Evolutionary conservation across 2,113 vertebrate species (phyloP), one percentile per base, ranked within the genome.

Genomic region (Epinephelus fuscoguttatus): DNA sequence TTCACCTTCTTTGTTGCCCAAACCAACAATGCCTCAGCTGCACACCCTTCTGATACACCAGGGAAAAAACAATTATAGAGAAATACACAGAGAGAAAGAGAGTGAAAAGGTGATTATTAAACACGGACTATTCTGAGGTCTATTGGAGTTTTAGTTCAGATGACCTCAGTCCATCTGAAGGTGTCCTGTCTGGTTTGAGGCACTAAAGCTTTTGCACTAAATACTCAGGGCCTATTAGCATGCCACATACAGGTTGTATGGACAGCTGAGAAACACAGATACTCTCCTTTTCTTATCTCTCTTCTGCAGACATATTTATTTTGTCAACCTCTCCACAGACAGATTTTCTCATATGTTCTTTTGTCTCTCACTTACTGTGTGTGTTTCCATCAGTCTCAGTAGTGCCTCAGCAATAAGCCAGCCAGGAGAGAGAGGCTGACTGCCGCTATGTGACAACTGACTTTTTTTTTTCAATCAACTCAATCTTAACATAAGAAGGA

Each of bases 201-300:
- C 19, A 17, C 18, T 15, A 18, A 60, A 1, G 21, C 5, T 69
- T 70, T 60, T 55, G 14, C 25, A 63, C 10, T 77, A 40, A 42
- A 70, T 68, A 15, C 17, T 71, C 8, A 79, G 61, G 17, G 19
- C 23, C 23, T 33, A 77, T 84, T 70, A 81, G 37, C n/a, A 67
- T 55, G 52, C 60, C 23, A 52, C 47, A 55, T 56, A 62, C n/a
- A 47, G 40, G 78, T 42, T 75, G 25, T 11, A 56, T 40, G 25
- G 30, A n/a, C 45, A 47, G 59, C 64, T 60, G 50, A 66, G 53
- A 71, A 59, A 70, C 72, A 61, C 12, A 67, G 69, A 82, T 79
- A 74, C 40, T 57, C 63, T 57, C 4, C 2, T 14, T 53, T 69
- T 50, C 60, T 76, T 84, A 84, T 84, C 81, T 72, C 47, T 52